Evolutionary conservation across 2,888 invertebrate genomes (phyloP).

Genomic region (Thecocarcelia acutangulata): DNA sequence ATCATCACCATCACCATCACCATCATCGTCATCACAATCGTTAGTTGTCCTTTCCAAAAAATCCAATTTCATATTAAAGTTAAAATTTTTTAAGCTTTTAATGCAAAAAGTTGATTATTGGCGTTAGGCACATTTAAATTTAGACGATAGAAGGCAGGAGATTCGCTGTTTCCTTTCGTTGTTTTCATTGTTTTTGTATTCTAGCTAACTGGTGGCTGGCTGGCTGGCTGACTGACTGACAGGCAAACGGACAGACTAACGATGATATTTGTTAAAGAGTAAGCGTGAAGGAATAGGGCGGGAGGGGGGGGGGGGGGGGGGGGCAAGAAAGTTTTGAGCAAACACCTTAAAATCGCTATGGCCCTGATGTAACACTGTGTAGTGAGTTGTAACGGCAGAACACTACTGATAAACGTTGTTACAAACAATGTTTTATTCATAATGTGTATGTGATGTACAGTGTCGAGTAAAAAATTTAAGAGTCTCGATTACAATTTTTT

Average conservation of each 20-base stretch:
- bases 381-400: constrained; percentile 29
- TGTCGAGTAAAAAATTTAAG: neutral
- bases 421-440: constrained; percentile 50
- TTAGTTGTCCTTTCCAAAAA: constrained; percentile 66
- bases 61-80: constrained; percentile 77
- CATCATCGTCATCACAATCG: constrained; percentile 40
- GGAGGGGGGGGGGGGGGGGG: constrained; percentile 8
- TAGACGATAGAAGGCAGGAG: constrained; percentile 4
- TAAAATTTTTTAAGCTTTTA: constrained; percentile 77
- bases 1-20: constrained; percentile 43
- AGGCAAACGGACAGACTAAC: constrained; percentile 6
- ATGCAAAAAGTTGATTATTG: constrained; percentile 77
- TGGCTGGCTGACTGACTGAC: neutral
- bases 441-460: constrained; percentile 18
- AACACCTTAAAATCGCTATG: constrained; percentile 52
- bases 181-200: neutral
- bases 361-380: constrained; percentile 29
- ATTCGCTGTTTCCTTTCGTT: neutral
- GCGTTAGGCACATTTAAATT: constrained; percentile 55
- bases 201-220: constrained; percentile 5
- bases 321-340: constrained; percentile 36
- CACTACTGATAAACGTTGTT: constrained; percentile 30
- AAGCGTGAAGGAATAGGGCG: too few species aligned
- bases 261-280: constrained; percentile 12
- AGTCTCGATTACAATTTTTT: too few species aligned